A percentile compares a stretch with the other conserved stretches of the same genome.
These are phyloP conservation scores for Montipora sp. DNA, from an alignment of 64 coral and sea anemone genomes.

Conservation along the genomic window DNA sequence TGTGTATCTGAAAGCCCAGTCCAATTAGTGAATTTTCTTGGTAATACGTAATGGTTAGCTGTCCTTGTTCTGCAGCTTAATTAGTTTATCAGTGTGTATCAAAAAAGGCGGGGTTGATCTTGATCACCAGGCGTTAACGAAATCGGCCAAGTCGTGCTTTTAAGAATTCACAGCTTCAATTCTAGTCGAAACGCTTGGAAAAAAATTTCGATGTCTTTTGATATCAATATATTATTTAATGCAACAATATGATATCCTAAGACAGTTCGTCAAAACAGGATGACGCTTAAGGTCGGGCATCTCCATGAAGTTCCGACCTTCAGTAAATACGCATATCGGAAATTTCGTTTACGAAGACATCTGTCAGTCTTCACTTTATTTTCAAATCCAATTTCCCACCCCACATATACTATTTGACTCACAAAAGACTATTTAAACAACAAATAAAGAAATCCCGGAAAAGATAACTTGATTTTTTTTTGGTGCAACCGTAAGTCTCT, in stretches of 20 bases:
- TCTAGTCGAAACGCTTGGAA: not conserved
- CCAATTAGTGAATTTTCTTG: constrained; percentile 42
- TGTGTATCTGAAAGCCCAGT: not conserved
- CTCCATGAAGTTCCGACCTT: not conserved
- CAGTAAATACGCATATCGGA: not conserved
- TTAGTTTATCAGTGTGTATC: constrained; percentile 30
- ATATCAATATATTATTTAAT: not conserved
- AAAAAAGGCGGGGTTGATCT: not conserved
- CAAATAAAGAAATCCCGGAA: constrained; percentile 35
- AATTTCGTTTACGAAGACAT: not conserved
- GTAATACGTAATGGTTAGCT: constrained; percentile 35
- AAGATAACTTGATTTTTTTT: constrained; percentile 8
- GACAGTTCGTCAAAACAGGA: not conserved
- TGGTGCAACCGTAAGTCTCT: not conserved
- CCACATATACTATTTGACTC: constrained; percentile 19
- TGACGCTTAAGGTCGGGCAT: not conserved
- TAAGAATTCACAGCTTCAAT: not conserved
- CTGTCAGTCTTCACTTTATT: constrained; percentile 23
- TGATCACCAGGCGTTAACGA: not conserved
- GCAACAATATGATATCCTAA: not conserved
- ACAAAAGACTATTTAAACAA: constrained; percentile 53
- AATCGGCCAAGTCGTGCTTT: not conserved
- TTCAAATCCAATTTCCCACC: constrained; percentile 25
- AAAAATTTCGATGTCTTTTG: not conserved
- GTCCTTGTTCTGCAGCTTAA: constrained; percentile 28